Base-by-base conservation (phyloP, 2,113 vertebrate species). In the Eolophus roseicapilla region DNA sequence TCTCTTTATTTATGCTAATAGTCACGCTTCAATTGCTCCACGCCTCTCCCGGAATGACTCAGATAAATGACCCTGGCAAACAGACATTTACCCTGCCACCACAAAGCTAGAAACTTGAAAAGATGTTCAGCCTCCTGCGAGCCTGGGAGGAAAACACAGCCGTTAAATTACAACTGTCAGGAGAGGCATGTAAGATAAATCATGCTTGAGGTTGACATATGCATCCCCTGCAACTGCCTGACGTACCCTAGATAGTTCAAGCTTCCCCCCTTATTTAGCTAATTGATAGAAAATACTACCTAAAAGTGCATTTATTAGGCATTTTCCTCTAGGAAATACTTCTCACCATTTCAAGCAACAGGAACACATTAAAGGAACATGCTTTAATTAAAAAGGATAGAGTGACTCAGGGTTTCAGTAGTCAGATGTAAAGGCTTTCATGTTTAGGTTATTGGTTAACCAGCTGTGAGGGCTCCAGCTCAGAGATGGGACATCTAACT, bases 1-100 rank as follows among this genome's bases (percentile, higher is more conserved):
- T 55, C 69, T 67, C 86, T 81, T 83, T 76, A 76, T 67, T 95
- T 92, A 86, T 78, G 55, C 67, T 31, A 69, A 82, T 71, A 77
- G 60, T 52, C 79, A 89, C 0, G 85, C 97, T 97, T 97, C 95
- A 88, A 67, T 93, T 92, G 94, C 86, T 76, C 90, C 97, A 96
- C 94, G 59, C 98, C 98, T 95, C 95, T 98, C 97, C 89, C 91
- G 92, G 96, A 98, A 98, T 98, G 98, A 98, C 97, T 98, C 98
- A 98, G 96, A 97, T 94, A 95, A 95, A 78, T 85, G 81, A 83
- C 85, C 67, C 27, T 59, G 88, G 77, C 93, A 96, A 97, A 96
- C 95, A 97, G 93, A 95, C 96, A 89, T 90, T 77, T 59, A 71
- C 53, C 87, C 68, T 53, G 84, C 77, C 71, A 96, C 88, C 81